These are phyloP conservation scores for Chaetoderma sp. DNA, from an alignment of 2,888 invertebrate species.

Conservation along the genomic window DNA sequence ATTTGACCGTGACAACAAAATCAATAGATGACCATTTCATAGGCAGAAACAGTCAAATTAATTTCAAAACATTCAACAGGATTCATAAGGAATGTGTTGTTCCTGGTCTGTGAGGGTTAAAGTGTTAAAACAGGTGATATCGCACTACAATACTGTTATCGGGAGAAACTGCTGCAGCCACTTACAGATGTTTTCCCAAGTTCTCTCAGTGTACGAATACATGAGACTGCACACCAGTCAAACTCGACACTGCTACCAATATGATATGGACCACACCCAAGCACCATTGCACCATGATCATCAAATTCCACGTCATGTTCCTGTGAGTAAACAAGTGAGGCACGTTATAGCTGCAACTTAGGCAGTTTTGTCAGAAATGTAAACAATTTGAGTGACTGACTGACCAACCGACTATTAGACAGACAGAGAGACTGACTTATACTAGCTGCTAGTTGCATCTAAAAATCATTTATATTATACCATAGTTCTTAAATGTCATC, in stretches of 20 bases:
- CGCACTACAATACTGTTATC: too few relatives aligned
- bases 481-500: background rate
- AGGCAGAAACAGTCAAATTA: too few relatives aligned
- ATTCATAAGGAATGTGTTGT: too few relatives aligned
- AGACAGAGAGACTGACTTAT: too few relatives aligned
- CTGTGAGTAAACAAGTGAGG: constrained; percentile 27
- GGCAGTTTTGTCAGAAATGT: background rate
- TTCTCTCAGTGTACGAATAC: constrained; percentile 50
- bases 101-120: too few relatives aligned
- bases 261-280: constrained; percentile 65
- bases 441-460: background rate
- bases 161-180: too few relatives aligned
- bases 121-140: too few relatives aligned
- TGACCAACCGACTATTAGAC: too few relatives aligned
- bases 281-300: constrained; percentile 55
- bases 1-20: too few relatives aligned
- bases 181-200: constrained; percentile 48
- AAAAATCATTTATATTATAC: background rate
- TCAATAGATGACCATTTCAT: too few relatives aligned
- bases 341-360: background rate
- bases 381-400: background rate
- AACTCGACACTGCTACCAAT: constrained; percentile 65
- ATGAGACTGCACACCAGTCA: constrained; percentile 64
- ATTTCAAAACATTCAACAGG: too few relatives aligned
- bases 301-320: constrained; percentile 56